phyloP scores from a whole-genome alignment of 2,888 invertebrate species.

The Eristalis pertinax region DNA sequence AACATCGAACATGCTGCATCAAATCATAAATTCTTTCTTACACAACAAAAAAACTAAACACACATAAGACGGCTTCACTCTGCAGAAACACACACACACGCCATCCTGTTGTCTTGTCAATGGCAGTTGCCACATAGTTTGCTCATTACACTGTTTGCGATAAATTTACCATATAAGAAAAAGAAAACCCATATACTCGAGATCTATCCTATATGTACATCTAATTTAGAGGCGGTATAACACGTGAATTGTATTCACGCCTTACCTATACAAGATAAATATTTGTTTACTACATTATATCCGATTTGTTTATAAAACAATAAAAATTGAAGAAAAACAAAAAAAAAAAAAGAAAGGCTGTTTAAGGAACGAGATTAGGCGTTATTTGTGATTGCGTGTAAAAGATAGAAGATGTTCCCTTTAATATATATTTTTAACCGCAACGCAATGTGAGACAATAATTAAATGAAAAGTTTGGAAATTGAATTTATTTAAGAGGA shows the following conservation, averaged over 20 bases:
- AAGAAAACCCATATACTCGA: background rate
- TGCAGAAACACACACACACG: background rate
- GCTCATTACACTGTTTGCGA: background rate
- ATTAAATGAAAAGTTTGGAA: slow-evolving; percentile 15
- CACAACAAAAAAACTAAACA: too few species aligned
- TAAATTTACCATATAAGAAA: background rate
- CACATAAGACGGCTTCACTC: background rate
- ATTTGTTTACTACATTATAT: background rate
- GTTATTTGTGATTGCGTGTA: background rate
- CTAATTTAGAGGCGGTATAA: background rate
- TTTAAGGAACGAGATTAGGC: background rate
- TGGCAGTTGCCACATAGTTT: background rate
- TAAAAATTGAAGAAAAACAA: background rate
- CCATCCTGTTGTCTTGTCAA: background rate
- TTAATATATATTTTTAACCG: background rate
- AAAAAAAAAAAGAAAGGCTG: background rate
- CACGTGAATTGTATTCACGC: background rate
- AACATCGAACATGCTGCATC: background rate
- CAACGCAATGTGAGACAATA: slow-evolving; percentile 49
- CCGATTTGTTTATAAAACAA: background rate
- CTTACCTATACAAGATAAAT: background rate
- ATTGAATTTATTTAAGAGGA: slow-evolving; percentile 24
- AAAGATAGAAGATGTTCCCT: background rate
- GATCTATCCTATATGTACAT: background rate
- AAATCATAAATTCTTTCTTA: too few species aligned